phyloP scores from a whole-genome alignment of 2,113 vertebrate species.

The Elgaria multicarinata region DNA sequence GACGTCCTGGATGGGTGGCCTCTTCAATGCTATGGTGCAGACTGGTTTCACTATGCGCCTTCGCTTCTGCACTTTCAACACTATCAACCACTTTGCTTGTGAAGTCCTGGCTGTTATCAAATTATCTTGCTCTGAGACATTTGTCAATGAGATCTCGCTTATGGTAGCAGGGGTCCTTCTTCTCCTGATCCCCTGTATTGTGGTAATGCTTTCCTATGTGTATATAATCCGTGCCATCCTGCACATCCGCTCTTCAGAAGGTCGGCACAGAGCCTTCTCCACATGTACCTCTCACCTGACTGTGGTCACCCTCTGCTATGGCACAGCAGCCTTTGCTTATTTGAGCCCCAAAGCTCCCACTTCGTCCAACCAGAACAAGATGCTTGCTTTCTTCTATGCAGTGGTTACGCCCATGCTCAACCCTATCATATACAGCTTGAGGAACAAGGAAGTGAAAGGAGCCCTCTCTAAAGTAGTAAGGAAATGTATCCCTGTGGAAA shows the following conservation, averaged over 20 bases:
- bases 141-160: background rate
- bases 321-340: conserved; percentile 61
- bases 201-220: conserved; percentile 49
- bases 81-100: background rate
- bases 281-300: conserved; percentile 50
- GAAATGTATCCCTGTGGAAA: background rate
- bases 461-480: conserved; percentile 20
- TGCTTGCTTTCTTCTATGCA: conserved; percentile 52
- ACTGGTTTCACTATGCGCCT: background rate
- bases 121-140: background rate
- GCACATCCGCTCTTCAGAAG: conserved; percentile 42
- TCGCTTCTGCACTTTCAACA: background rate
- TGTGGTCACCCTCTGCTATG: conserved; percentile 63
- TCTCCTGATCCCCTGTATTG: conserved; percentile 46
- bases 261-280: conserved; percentile 43
- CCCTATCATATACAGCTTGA: conserved; percentile 53
- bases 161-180: conserved; percentile 23
- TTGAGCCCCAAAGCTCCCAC: conserved; percentile 52
- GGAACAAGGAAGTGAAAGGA: conserved; percentile 46
- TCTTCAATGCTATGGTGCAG: background rate
- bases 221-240: conserved; percentile 51
- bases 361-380: conserved; percentile 55
- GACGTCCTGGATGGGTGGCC: background rate
- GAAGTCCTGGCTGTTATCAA: conserved; percentile 14
- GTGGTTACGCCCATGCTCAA: conserved; percentile 65